Percentiles rank a stretch among this genome's conserved stretches.
Conservation (phyloP, 2,113 vertebrate genomes). For the Eublepharis macularius region DNA sequence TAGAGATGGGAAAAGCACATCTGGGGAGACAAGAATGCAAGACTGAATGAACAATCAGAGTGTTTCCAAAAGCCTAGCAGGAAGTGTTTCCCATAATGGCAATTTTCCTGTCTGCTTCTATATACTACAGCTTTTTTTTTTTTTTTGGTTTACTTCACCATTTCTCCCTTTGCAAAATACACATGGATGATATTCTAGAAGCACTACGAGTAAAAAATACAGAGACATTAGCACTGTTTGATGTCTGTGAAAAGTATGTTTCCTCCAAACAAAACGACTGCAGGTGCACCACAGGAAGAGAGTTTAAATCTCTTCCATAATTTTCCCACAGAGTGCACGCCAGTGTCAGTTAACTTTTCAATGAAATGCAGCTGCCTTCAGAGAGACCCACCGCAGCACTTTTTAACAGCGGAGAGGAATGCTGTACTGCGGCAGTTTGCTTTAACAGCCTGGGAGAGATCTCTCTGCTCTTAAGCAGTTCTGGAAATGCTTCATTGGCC, state of each 20-base stretch:
- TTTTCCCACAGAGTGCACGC: background rate
- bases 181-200: background rate
- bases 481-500: background rate
- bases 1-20: background rate
- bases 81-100: background rate
- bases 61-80: background rate
- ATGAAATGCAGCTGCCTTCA: background rate
- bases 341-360: background rate
- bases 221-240: background rate
- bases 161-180: background rate
- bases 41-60: background rate
- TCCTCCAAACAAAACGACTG: background rate
- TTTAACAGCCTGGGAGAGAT: background rate
- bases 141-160: background rate
- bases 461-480: background rate
- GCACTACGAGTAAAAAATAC: background rate
- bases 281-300: background rate
- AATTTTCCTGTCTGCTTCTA: background rate
- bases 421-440: background rate
- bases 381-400: background rate
- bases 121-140: background rate
- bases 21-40: background rate
- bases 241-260: background rate
- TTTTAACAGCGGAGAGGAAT: background rate
- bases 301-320: background rate